Base-by-base conservation (phyloP, 2,113 vertebrate genomes). In the Nymphicus hollandicus region DNA sequence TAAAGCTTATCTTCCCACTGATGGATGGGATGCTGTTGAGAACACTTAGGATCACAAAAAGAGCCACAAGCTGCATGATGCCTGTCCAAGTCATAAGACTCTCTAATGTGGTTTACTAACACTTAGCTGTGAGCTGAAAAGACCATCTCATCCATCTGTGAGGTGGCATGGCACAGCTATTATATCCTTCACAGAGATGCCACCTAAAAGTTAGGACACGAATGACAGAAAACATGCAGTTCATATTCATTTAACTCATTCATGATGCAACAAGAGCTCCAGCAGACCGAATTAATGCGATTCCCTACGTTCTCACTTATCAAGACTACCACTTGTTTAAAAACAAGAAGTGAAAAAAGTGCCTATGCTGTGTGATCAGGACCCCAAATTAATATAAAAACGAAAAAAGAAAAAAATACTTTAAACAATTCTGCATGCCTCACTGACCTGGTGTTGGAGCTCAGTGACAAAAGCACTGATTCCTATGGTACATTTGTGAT, bases 361-460 rank as follows among this genome's bases (percentile, higher is more conserved):
- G 20, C 13, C 27, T 39, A 14, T 15, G 44, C 9, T 55, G 13
- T 55, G 29, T 28, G 31, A 66, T 49, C 13, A 35, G 18, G 13
- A 66, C 6, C 4, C 6, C 43, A 58, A 43, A 49, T 68, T 16
- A 46, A 41, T 23, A 55, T 72, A 25, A 50, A 65, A 4, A 77
- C 5, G 0, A 31, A 28, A 25, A 25, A 63, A 66, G 8, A 23
- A 43, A 2, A 44, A 64, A 52, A 16, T 37, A 35, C 29, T 77
- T 73, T 17, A 70, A 89, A 49, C 8, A 86, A n/a, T 22, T 15
- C 49, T 29, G 31, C 31, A 58, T 0, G 11, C 69, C 46, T 84
- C 47, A 49, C 18, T 63, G 61, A 74, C 73, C 4, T 0, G 1
- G 7, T 17, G 13, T 3, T 1, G 55, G 13, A 89, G n/a, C 16